Base-by-base conservation (phyloP, 2,113 vertebrate genomes). In the Ancistrus triradiatus region DNA sequence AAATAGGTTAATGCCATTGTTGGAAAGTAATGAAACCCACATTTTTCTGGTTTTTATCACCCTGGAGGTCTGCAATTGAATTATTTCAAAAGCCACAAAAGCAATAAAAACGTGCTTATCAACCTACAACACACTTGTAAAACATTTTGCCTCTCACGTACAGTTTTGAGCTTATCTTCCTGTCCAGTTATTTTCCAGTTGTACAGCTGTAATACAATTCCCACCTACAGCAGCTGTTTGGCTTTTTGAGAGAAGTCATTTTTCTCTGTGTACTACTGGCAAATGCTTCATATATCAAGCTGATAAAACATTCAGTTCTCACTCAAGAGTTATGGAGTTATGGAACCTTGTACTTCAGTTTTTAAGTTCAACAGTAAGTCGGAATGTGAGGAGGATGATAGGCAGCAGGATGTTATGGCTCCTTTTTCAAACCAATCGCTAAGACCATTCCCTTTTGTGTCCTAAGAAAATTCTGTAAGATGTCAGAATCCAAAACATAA, bases 301-400 rank as follows among this genome's bases (percentile, higher is more conserved):
- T 58, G 70, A 72, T 72, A 67, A 57, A 72, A 62, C 38, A 60
- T 17, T 59, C 51, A 7, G 31, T 61, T 38, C 62, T 49, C 50
- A 51, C 38, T 66, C 40, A 56, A 57, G 50, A 62, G 28, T 49
- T 60, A 51, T 66, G 21, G 37, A 51, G 33, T 51, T 56, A 50
- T 50, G 27, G 27, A 64, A 48, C 6, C 44, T 51, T 47, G 27
- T 43, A 10, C 42, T 33, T 40, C 33, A 47, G 14, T 59, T 67
- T 68, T 68, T 63, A n/a, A n/a, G 37, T 53, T 68, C 27, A 19
- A 42, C 37, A 48, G 15, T 46, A 50, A 55, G 28, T 33, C 44
- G 18, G 38, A 55, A 72, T 55, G 59, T 52, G 22, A 25, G 58
- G 28, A 35, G 3, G 10, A 35, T 57, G 63, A 67, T 62, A 57